These are phyloP conservation scores for Phengaris alcon DNA, from an alignment of 2,888 invertebrate species.

Conservation along the genomic window DNA sequence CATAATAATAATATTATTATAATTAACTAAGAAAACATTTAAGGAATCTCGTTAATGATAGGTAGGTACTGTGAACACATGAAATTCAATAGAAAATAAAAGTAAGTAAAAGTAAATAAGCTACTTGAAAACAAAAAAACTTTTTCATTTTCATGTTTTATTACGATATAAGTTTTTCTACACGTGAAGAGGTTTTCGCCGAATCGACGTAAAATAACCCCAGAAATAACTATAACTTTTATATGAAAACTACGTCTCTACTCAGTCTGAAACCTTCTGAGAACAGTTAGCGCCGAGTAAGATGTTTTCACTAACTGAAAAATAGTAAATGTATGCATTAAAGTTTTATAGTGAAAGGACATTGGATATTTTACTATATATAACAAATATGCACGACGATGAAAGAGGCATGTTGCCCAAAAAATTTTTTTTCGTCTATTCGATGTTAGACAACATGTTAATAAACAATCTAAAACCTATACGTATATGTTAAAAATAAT, in stretches of 20 bases:
- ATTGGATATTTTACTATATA: too few species aligned
- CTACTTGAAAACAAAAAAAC: not conserved
- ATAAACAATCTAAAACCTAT: too few species aligned
- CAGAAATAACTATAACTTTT: not conserved
- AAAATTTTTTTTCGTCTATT: too few species aligned
- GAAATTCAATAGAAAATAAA: not conserved
- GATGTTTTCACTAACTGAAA: conserved; percentile 68
- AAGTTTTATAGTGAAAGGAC: not conserved
- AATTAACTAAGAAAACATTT: not conserved
- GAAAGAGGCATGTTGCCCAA: too few species aligned
- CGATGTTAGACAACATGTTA: too few species aligned
- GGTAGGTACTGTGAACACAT: too few species aligned
- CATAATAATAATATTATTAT: not conserved
- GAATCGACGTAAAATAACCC: conserved; percentile 9
- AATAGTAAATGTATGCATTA: conserved; percentile 14
- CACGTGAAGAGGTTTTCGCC: not conserved
- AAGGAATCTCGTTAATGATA: too few species aligned
- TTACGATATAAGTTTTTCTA: not conserved
- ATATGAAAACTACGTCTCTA: not conserved
- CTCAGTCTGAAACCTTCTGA: conserved; percentile 50
- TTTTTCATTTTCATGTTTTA: conserved; percentile 7
- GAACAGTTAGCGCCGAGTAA: conserved; percentile 63
- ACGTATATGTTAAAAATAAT: too few species aligned
- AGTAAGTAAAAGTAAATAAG: not conserved
- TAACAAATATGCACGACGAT: too few species aligned